These are phyloP conservation scores for Nephrotoma guestfalica DNA, from an alignment of 2,888 invertebrate species.

Conservation along the genomic window DNA sequence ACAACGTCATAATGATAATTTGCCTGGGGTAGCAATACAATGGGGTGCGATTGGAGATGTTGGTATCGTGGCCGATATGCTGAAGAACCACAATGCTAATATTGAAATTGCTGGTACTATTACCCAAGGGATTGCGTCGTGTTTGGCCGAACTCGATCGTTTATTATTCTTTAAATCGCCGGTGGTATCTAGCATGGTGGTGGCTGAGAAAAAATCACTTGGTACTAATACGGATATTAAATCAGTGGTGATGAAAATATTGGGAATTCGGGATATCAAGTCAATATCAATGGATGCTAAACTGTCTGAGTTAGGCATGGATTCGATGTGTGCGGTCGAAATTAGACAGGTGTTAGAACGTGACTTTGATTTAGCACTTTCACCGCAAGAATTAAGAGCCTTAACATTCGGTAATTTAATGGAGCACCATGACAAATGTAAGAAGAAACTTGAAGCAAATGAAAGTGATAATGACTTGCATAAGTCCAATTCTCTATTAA, in stretches of 20 bases:
- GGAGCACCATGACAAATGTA: conserved; percentile 22
- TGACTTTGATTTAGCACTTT: conserved; percentile 74
- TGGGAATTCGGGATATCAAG: conserved; percentile 53
- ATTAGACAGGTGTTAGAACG: conserved; percentile 85
- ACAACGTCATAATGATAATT: conserved; percentile 47
- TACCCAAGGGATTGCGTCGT: conserved; percentile 73
- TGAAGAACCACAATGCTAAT: conserved; percentile 52
- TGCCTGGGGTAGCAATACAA: conserved; percentile 71
- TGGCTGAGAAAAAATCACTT: conserved; percentile 62
- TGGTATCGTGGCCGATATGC: conserved; percentile 66
- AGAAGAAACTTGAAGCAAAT: conserved; percentile 20
- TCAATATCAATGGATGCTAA: conserved; percentile 53
- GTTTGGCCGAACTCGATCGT: conserved; percentile 55
- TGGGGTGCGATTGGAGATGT: conserved; percentile 90
- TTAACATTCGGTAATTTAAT: conserved; percentile 48
- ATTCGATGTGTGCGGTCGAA: conserved; percentile 94
- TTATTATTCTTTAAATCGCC: conserved; percentile 56
- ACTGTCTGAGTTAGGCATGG: conserved; percentile 87
- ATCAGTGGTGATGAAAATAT: conserved; percentile 54
- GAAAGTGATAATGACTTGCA: conserved; percentile 17
- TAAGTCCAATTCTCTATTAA: conserved; percentile 35
- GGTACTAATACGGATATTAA: conserved; percentile 50
- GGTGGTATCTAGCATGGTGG: conserved; percentile 69
- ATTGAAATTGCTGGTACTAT: conserved; percentile 64
- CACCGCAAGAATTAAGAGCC: conserved; percentile 71